These are phyloP conservation scores for Drosophila kokeensis DNA, from an alignment of 2,888 invertebrate species.

Conservation along the genomic window DNA sequence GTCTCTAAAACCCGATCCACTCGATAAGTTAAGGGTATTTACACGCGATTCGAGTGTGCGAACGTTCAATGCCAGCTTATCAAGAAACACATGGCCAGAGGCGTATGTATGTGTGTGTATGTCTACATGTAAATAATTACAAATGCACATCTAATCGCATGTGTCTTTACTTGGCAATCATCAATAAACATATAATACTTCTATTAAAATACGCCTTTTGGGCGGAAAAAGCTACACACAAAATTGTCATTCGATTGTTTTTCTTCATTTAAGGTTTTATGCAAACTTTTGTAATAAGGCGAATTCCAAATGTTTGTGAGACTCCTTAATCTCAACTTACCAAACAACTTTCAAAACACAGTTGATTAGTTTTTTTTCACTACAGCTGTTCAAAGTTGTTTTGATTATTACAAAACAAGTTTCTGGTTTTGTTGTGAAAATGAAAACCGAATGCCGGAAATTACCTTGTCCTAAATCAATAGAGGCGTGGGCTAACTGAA, in stretches of 20 bases:
- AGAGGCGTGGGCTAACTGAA: slow-evolving; percentile 34
- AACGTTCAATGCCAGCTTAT: slow-evolving; percentile 53
- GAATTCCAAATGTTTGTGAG: slow-evolving; percentile 7
- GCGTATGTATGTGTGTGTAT: neutral
- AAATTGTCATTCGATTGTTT: neutral
- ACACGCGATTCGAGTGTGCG: slow-evolving; percentile 21
- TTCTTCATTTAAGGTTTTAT: neutral
- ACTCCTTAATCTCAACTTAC: slow-evolving; percentile 12
- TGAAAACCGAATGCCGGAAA: slow-evolving; percentile 69
- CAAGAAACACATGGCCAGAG: slow-evolving; percentile 27
- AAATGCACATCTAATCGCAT: slow-evolving; percentile 6
- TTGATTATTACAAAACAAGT: slow-evolving; percentile 47
- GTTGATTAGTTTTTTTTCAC: slow-evolving; percentile 1
- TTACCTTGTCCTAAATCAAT: slow-evolving; percentile 76
- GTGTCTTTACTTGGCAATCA: neutral
- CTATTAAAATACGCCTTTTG: neutral
- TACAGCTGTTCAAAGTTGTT: slow-evolving; percentile 47
- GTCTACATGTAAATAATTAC: neutral
- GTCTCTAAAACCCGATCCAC: neutral
- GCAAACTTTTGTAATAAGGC: neutral
- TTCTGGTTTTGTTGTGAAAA: slow-evolving; percentile 10
- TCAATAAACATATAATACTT: slow-evolving; percentile 15
- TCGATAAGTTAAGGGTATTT: slow-evolving; percentile 22
- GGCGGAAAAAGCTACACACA: slow-evolving; percentile 4
- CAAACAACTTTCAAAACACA: slow-evolving; percentile 59